phyloP scores from a whole-genome alignment of 2,113 vertebrate genomes.

The Varanus komodoensis region DNA sequence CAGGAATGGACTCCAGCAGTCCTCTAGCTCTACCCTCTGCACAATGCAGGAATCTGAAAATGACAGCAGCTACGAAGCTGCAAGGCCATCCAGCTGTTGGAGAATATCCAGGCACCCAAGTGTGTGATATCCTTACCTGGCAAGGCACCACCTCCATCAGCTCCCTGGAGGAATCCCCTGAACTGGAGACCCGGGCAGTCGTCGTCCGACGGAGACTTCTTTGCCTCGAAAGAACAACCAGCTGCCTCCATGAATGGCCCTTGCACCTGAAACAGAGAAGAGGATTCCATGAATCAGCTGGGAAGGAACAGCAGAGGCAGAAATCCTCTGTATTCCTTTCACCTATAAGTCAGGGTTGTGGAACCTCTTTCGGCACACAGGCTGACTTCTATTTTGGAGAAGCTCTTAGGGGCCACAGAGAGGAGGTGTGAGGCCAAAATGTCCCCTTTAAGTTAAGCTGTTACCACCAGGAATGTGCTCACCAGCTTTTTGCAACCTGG shows the following conservation, averaged over 20 bases:
- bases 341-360: not conserved
- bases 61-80: no score
- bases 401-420: not conserved
- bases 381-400: not conserved
- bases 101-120: no score
- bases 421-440: not conserved
- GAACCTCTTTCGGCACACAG: not conserved
- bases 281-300: not conserved
- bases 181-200: no score
- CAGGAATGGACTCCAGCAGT: no score
- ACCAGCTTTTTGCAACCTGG: not conserved
- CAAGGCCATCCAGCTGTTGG: no score
- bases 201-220: not conserved
- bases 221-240: not conserved
- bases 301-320: not conserved
- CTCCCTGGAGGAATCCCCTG: no score
- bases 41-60: no score
- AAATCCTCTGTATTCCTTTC: not conserved
- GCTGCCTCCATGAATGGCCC: no score
- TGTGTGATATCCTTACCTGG: no score
- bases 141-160: no score
- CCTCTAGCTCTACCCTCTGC: no score
- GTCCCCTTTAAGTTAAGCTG: no score
- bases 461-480: not conserved
- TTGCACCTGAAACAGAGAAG: not conserved